A percentile compares a stretch with the other conserved stretches of the same genome.
Evolutionary conservation across 2,888 invertebrate genomes (phyloP).

Genomic region (Eilema sororculum): DNA sequence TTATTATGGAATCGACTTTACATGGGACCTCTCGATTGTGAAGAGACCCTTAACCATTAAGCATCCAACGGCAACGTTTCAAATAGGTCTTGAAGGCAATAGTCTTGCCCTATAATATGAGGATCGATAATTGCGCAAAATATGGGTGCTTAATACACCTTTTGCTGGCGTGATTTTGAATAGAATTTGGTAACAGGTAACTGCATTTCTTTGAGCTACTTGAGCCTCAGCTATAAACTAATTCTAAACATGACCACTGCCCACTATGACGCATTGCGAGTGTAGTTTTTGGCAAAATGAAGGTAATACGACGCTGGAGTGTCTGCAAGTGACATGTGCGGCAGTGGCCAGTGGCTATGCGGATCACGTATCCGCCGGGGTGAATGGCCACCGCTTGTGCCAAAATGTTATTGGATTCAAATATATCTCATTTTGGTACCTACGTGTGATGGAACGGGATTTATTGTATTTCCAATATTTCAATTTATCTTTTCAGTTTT

Average conservation of each 20-base stretch:
- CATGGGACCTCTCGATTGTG: too few relatives aligned
- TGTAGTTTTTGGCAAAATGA: not conserved
- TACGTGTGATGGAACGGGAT: not conserved
- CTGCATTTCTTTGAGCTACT: not conserved
- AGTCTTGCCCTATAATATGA: too few relatives aligned
- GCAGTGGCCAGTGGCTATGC: conserved; percentile 1
- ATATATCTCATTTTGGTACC: not conserved
- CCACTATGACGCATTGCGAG: not conserved
- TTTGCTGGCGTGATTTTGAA: too few relatives aligned
- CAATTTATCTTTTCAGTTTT: too few relatives aligned
- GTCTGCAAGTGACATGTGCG: not conserved
- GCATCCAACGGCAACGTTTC: too few relatives aligned
- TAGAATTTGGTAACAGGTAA: too few relatives aligned
- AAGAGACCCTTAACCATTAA: too few relatives aligned
- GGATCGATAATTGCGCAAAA: too few relatives aligned
- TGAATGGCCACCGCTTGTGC: not conserved
- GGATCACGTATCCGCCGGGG: not conserved
- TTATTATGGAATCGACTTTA: too few relatives aligned
- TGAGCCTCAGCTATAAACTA: not conserved
- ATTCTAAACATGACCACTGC: not conserved
- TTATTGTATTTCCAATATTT: not conserved
- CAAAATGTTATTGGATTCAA: conserved; percentile 2
- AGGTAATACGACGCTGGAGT: not conserved
- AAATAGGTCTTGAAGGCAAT: too few relatives aligned
- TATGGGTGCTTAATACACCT: too few relatives aligned